Evolutionary conservation across 2,888 invertebrate genomes (phyloP), one percentile per base, ranked within the genome.

Genomic region (Eudemis profundana): DNA sequence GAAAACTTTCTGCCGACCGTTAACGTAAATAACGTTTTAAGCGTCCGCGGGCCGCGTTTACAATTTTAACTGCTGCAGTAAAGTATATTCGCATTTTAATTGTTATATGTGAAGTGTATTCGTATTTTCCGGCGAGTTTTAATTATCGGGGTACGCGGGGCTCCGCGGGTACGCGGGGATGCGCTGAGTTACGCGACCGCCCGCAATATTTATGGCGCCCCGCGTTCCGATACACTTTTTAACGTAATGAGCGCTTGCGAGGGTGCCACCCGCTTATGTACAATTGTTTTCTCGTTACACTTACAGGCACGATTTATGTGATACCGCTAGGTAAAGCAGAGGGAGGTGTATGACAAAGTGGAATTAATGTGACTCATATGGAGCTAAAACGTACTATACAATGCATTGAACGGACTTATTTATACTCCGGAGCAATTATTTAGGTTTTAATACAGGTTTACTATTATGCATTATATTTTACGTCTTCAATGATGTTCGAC

Each of bases 1-100:
- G 50, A 51, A 59, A 64, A 64, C 64, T 64, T 64, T 64, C 44
- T 54, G 57, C 33, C 51, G 38, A 44, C 59, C 59, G 65, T 60
- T 65, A 65, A 65, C 65, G 60, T 66, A 66, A 66, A 66, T 66
- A 66, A 77, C 73, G 76, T 78, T 77, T 87, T 83, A 83, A 82
- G 76, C 81, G 80, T 78, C 78, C 86, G 75, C 84, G 83, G 84
- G 82, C 81, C 85, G 85, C 83, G 84, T 79, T 81, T 85, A 81
- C 83, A 81, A 82, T 89, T 89, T 89, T 90, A 93, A 92, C 92
- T 90, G 90, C 89, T 89, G 90, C 89, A 91, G 91, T 90, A 90
- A 88, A 90, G 72, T 70, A 69, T 64, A 60, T 89, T 90, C 83
- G 83, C 82, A 56, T 56, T 56, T 56, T 90, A 92, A 92, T 92